phyloP scores from a whole-genome alignment of 2,797 vertebrate species.

The Anguilla obscura region DNA sequence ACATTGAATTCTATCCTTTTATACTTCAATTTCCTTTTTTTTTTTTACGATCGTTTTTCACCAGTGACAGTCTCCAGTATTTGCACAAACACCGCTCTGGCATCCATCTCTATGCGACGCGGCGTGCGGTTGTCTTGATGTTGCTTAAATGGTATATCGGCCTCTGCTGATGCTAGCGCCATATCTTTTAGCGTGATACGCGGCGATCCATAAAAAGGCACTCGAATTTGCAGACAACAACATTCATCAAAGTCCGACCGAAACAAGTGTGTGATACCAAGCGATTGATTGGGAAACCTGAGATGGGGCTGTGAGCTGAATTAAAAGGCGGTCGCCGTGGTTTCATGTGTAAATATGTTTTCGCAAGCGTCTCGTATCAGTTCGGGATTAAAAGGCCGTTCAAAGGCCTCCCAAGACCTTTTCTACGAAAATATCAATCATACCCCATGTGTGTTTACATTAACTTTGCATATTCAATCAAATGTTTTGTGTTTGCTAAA shows the following conservation, averaged over 20 bases:
- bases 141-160: constrained; percentile 11
- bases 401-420: neutral
- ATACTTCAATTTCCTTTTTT: too few species aligned
- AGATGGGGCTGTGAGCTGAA: neutral
- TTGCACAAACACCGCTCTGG: neutral
- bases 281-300: neutral
- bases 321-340: neutral
- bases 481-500: neutral
- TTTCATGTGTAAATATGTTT: neutral
- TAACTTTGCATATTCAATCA: neutral
- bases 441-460: neutral
- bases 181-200: neutral
- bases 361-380: neutral
- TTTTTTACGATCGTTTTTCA: neutral
- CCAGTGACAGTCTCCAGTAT: neutral
- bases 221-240: constrained; percentile 10
- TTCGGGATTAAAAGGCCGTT: neutral
- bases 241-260: constrained; percentile 3
- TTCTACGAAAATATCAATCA: constrained; percentile 12
- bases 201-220: constrained; percentile 14
- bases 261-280: neutral
- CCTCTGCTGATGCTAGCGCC: neutral
- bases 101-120: neutral
- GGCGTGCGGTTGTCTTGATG: neutral
- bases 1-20: neutral